Percentiles rank a stretch among this genome's conserved stretches.
Conservation (phyloP, 2,797 vertebrate species). For the Dendrocincla tyrannina region DNA sequence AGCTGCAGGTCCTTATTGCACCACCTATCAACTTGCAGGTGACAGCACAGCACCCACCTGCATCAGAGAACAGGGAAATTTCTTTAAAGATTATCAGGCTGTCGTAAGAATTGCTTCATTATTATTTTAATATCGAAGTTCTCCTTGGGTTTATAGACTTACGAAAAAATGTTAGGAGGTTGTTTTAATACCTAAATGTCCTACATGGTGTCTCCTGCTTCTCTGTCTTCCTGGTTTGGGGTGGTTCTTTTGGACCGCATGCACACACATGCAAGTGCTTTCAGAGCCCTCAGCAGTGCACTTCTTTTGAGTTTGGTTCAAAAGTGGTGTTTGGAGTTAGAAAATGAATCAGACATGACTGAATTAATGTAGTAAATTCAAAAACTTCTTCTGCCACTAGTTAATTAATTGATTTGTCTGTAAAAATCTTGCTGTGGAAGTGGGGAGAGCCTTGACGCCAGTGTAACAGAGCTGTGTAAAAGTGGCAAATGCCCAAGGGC, state of each 20-base stretch:
- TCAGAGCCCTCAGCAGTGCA: neutral
- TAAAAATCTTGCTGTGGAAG: neutral
- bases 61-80: neutral
- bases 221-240: neutral
- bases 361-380: neutral
- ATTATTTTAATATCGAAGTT: neutral
- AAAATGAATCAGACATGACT: neutral
- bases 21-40: neutral
- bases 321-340: neutral
- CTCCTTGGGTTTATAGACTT: rapidly evolving
- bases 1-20: neutral
- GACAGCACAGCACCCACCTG: neutral
- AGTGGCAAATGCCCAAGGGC: neutral
- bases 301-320: neutral
- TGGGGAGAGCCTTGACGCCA: neutral
- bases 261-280: neutral
- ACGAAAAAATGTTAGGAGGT: neutral
- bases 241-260: neutral
- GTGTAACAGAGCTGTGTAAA: neutral
- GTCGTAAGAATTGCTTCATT: neutral
- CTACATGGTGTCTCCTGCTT: neutral
- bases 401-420: neutral
- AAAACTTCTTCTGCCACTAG: neutral
- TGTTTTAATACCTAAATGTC: neutral
- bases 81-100: neutral